These are phyloP conservation scores for Chymomyza caudatula DNA, from an alignment of 2,888 invertebrate species.

Conservation along the genomic window DNA sequence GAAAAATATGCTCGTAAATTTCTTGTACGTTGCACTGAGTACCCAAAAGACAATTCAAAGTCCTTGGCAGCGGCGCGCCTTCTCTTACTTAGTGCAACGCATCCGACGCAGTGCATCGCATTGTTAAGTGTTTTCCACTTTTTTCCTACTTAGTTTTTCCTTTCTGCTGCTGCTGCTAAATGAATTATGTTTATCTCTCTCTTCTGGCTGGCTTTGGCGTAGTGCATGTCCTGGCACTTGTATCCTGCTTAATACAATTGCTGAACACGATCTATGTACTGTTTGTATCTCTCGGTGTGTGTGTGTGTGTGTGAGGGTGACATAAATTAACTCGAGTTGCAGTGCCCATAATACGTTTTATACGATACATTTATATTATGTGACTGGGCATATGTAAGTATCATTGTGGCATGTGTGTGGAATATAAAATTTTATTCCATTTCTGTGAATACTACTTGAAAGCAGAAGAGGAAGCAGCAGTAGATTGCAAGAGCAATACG, in stretches of 20 bases:
- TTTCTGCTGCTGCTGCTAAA: conserved; percentile 16
- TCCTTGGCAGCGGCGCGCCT: conserved; percentile 4
- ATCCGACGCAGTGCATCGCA: conserved; percentile 53
- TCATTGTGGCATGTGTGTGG: conserved; percentile 31
- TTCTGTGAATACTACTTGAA: conserved; percentile 5
- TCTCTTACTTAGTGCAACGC: background rate
- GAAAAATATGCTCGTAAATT: conserved; percentile 70
- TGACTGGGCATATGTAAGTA: conserved; percentile 9
- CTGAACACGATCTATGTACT: conserved; percentile 1
- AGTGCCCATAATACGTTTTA: conserved; percentile 1
- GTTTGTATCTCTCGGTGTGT: background rate
- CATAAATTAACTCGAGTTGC: conserved; percentile 52
- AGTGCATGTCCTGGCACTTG: conserved; percentile 18
- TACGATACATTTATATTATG: background rate
- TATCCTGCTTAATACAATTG: conserved; percentile 28
- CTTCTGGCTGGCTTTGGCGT: conserved; percentile 32
- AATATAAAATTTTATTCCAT: conserved; percentile 25
- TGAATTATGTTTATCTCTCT: conserved; percentile 62
- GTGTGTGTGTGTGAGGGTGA: background rate
- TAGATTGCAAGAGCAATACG: conserved; percentile 15
- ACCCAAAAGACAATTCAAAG: conserved; percentile 4
- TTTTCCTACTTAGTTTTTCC: background rate
- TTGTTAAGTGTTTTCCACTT: conserved; percentile 58
- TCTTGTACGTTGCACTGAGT: conserved; percentile 34
- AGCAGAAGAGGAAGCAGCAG: conserved; percentile 13